Conservation (phyloP, 2,113 vertebrate genomes). For the Synchiropus splendidus region DNA sequence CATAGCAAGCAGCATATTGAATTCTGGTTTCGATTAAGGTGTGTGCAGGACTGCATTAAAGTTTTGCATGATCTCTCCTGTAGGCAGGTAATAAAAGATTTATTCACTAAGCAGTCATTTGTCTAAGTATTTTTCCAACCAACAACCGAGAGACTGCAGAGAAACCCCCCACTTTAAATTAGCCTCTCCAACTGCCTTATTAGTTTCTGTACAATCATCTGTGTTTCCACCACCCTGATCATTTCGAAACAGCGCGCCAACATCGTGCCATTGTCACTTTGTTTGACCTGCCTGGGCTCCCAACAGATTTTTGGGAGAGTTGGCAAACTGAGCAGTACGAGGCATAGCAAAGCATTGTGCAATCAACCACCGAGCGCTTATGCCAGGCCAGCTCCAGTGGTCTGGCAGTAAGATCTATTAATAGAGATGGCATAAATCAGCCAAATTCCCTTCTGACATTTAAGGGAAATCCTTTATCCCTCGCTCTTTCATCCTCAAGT, state of each 20-base stretch:
- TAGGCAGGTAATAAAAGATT: too few relatives aligned
- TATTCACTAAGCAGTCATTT: too few relatives aligned
- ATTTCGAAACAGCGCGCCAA: conserved; percentile 26
- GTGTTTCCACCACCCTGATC: conserved; percentile 16
- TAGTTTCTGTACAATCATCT: too few relatives aligned
- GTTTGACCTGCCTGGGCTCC: conserved; percentile 38
- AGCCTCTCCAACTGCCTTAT: too few relatives aligned
- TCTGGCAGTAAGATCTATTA: conserved; percentile 42
- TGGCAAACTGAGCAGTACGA: conserved; percentile 20
- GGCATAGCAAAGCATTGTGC: conserved; percentile 23
- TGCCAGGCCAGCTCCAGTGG: conserved; percentile 34
- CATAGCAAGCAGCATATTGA: too few relatives aligned
- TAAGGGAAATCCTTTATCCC: conserved; percentile 47
- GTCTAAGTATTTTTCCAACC: too few relatives aligned
- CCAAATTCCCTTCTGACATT: conserved; percentile 49
- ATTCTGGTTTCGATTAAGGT: too few relatives aligned
- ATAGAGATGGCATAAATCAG: conserved; percentile 42
- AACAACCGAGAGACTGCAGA: too few relatives aligned
- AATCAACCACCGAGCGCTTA: conserved; percentile 21
- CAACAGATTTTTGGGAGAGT: conserved; percentile 14
- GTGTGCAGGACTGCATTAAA: too few relatives aligned
- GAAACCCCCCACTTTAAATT: too few relatives aligned
- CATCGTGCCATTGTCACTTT: conserved; percentile 37
- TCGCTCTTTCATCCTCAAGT: conserved; percentile 40
- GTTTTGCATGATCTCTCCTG: too few relatives aligned